Evolutionary conservation across 2,888 invertebrate species (phyloP), one percentile per base, ranked within the genome.

Genomic region (Rhagium mordax): DNA sequence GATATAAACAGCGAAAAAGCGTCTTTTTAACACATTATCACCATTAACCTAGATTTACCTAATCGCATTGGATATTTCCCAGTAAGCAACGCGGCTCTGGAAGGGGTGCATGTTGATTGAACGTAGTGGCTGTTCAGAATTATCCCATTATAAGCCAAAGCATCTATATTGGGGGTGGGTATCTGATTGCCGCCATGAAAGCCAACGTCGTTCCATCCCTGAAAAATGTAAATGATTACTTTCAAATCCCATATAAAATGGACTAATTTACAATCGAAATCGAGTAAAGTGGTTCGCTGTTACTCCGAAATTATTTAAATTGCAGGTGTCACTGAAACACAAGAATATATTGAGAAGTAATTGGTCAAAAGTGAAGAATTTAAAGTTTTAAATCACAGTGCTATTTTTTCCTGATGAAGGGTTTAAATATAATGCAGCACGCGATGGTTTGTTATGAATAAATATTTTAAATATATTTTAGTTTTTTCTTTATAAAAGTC

Each of bases 191-290:
- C 94, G 0, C 97, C 97, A 82, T 96, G 97, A 84, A 95, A 97
- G 66, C 96, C 93, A 4, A 97, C 94, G 86, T 97, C 97, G 84
- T 97, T 95, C 93, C 96, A 96, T 8, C 98, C 97, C 97, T 97
- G 87, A 29, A 77, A 74, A 53, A 62, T n/a, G 29, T 21, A 49
- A 20, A 48, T 10, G 41, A 10, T 60, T 60, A 33, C 2, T 33
- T 61, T 61, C 18, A 61, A 41, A 61, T 61, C 18, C 48, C 48
- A 3, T 8, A 7, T 20, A 0, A 15, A 15, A 4, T 15, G 21
- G 21, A 24, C n/a, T n/a, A 18, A n/a, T 55, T 55, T 18, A 7
- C n/a, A 1, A 29, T 27, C 15, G 1, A 57, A 57, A 24, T 57
- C 57, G 4, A 15, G 27, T 27, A 6, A 10, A 57, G 24, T 3